Evolutionary conservation across 2,797 vertebrate genomes (phyloP), one percentile per base, ranked within the genome.

Genomic region (Rhodeus uyekii): DNA sequence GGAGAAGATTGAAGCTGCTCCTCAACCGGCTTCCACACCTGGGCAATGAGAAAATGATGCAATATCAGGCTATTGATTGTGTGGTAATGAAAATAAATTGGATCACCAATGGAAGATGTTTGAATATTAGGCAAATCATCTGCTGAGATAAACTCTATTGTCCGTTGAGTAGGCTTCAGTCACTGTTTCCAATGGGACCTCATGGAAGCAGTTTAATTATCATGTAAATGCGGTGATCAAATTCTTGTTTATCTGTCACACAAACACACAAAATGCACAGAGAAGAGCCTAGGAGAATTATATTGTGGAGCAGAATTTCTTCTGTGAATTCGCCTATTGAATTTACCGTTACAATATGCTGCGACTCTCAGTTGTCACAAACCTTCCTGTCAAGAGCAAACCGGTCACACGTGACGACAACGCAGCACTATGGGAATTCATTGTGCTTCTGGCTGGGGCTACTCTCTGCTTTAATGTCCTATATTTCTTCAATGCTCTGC

Each of bases 321-420:
- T 65, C 55, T 63, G 32, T 84, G 86, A 86, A 82, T 53, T 80
- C 14, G 68, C 82, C 78, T 72, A 50, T 75, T 42, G 55, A 73
- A 75, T 85, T 79, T 67, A 79, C 44, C 39, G 60, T 87, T 85
- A 76, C 84, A 85, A 84, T 82, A 84, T 80, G 60, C 83, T 60
- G 29, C 53, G 48, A 73, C 79, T 72, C 83, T 67, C 79, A 69
- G 80, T 85, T 85, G 88, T 88, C 88, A 88, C 81, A 87, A 89
- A 68, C 58, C 24, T 81, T 78, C 80, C 73, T 83, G 86, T 89
- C 86, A 88, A 87, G 85, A 87, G 84, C 84, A 86, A 89, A 88
- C 74, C 77, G 76, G 87, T 88, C 87, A 89, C 86, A 87, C 64
- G 77, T 86, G 87, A 86, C 82, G 76, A 85, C 68, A 77, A 81